A percentile compares a stretch with the other conserved stretches of the same genome.
These are phyloP conservation scores for Megalurothrips usitatus DNA, from an alignment of 2,888 invertebrate species.

Conservation along the genomic window DNA sequence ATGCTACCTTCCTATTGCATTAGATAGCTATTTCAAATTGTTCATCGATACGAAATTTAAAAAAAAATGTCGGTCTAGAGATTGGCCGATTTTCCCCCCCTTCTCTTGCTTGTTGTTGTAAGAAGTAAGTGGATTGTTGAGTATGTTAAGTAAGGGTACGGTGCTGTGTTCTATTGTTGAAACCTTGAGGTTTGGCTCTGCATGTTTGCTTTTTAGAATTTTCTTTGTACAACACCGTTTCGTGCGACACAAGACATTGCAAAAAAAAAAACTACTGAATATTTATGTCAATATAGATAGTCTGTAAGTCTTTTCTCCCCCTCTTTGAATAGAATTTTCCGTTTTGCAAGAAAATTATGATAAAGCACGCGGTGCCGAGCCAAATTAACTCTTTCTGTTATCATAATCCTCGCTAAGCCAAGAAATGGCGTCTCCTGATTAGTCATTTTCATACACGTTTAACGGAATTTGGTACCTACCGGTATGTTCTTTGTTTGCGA, in stretches of 20 bases:
- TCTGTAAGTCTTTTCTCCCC: too few species aligned
- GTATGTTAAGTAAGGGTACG: not conserved
- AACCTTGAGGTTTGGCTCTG: not conserved
- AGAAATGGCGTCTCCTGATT: too few species aligned
- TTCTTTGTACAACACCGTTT: not conserved
- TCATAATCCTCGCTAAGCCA: too few species aligned
- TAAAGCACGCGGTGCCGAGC: too few species aligned
- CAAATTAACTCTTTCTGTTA: too few species aligned
- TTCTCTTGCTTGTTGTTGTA: not conserved
- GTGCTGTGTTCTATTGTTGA: not conserved
- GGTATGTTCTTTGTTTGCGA: not conserved
- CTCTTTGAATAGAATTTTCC: too few species aligned
- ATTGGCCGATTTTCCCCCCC: not conserved
- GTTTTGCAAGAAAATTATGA: too few species aligned
- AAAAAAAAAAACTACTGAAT: too few species aligned
- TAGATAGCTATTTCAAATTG: constrained; percentile 22
- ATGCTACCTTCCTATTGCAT: not conserved
- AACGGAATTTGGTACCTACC: not conserved
- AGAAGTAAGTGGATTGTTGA: not conserved
- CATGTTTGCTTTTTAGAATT: not conserved
- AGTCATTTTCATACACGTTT: not conserved
- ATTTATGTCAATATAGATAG: too few species aligned
- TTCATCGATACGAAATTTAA: not conserved
- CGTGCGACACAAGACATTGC: too few species aligned
- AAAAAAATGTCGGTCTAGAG: too few species aligned